Base-by-base conservation (phyloP, 2,113 vertebrate genomes). In the Eulacestoma nigropectus region DNA sequence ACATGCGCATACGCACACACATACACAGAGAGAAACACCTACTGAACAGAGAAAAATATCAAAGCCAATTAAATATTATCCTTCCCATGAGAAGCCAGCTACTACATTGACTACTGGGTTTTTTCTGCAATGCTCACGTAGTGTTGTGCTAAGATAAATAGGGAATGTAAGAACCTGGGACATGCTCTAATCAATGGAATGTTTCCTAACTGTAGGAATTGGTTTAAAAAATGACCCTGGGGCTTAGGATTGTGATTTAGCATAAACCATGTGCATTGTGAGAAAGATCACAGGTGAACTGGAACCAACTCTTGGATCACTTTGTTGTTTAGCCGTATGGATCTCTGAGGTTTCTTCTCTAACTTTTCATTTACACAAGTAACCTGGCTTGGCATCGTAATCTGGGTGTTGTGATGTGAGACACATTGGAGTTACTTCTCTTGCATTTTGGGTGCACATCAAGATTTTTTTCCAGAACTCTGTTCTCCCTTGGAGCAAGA, bases 1-100 rank as follows among this genome's bases (percentile, higher is more conserved):
- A 75, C 50, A 25, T 10, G 47, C 4, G 9, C 11, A 25, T 5
- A 13, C 81, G 47, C 41, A 50, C 49, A 55, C 21, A 47, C 17
- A 62, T 7, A 47, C 33, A 65, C 10, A 76, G 7, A 86, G 6
- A 94, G 62, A 85, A 91, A 92, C 14, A n/a, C 26, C 19, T 50
- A 55, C 33, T 6, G 74, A 76, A 84, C 49, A 93, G 78, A 87
- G 47, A n/a, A 83, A 94, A 83, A 57, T 55, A 94, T 92, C 80
- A 87, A 96, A 92, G 63, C 47, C 35, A 89, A 78, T 85, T 95
- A 93, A 94, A 63, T 64, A 70, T 93, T 73, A 67, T 92, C 87
- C 90, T 97, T 93, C 97, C 97, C 85, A 85, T 94, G 95, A 94
- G 95, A 98, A 98, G 97, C 97, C 97, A 97, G 81, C 84, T 94